These are phyloP conservation scores for Phenganax marumi DNA, from an alignment of 92 coral and sea anemone species.

Conservation along the genomic window DNA sequence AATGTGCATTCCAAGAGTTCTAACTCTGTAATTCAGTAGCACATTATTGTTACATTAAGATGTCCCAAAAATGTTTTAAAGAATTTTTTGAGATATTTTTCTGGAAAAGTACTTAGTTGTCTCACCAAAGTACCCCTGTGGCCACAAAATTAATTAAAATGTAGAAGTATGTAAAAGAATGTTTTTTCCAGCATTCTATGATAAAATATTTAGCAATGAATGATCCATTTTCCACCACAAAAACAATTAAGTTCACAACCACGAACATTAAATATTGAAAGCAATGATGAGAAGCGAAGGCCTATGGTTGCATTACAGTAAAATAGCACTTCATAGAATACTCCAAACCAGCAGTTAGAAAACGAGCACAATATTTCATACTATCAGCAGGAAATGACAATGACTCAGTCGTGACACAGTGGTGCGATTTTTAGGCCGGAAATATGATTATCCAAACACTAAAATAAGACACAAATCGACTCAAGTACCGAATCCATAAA, in stretches of 20 bases:
- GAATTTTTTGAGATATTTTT: too few species aligned
- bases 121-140: too few species aligned
- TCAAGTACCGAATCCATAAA: conserved; percentile 5
- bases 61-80: too few species aligned
- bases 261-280: not conserved
- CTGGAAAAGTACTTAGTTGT: too few species aligned
- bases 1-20: too few species aligned
- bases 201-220: conserved; percentile 9
- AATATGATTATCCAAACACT: conserved; percentile 3
- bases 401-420: conserved; percentile 4
- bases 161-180: not conserved
- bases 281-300: too few species aligned
- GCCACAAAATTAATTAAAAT: not conserved
- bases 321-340: not conserved
- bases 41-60: too few species aligned
- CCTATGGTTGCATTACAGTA: not conserved
- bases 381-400: not conserved
- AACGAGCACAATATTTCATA: not conserved
- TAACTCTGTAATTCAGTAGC: too few species aligned
- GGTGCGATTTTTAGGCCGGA: conserved; percentile 15
- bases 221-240: not conserved
- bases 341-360: not conserved
- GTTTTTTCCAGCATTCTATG: not conserved
- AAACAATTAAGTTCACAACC: not conserved
- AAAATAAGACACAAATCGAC: not conserved